Percentiles rank a stretch among this genome's conserved stretches.
Conservation (phyloP, 2,113 vertebrate species). For the Oreotrochilus melanogaster region DNA sequence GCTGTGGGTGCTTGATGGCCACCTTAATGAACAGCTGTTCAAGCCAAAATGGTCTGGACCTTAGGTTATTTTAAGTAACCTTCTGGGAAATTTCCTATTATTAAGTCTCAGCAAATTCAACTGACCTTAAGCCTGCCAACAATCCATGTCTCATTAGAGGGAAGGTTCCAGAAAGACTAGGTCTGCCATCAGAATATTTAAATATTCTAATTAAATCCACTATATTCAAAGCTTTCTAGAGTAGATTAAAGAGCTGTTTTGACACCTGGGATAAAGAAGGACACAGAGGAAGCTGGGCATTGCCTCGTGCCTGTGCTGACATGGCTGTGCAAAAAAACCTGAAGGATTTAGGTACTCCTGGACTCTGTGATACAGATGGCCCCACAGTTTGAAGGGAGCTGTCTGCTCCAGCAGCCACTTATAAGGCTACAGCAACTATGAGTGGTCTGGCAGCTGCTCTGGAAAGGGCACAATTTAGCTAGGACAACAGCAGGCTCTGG, state of each 20-base stretch:
- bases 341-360: background rate
- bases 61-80: background rate
- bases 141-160: background rate
- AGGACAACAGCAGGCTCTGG: background rate
- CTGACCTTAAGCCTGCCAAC: background rate
- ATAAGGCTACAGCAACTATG: background rate
- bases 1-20: background rate
- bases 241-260: background rate
- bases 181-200: background rate
- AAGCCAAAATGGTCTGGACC: background rate
- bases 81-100: background rate
- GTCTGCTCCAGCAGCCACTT: background rate
- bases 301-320: background rate
- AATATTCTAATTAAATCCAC: background rate
- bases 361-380: background rate
- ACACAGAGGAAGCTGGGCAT: background rate
- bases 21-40: background rate
- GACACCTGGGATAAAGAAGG: background rate
- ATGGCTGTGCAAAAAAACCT: background rate
- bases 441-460: background rate
- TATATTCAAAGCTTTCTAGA: background rate
- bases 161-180: background rate
- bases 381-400: background rate
- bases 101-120: background rate
- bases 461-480: background rate